A percentile compares a stretch with the other conserved stretches of the same genome.
Evolutionary conservation across 2,888 invertebrate genomes (phyloP).

Genomic region (Trichopria drosophilae): DNA sequence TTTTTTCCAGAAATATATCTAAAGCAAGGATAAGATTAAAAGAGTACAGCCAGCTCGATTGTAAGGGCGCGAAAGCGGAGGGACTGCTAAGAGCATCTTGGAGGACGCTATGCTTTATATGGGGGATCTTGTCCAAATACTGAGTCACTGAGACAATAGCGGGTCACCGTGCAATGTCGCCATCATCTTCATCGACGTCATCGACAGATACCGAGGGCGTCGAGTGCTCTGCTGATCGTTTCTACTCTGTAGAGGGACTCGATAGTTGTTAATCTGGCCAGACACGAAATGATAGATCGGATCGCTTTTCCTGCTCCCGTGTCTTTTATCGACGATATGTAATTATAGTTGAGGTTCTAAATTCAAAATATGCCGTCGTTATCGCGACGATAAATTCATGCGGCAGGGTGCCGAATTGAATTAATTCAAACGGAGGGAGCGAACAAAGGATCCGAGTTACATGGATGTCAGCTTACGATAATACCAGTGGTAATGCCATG

Average conservation of each 20-base stretch:
- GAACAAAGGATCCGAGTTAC: slow-evolving; percentile 21
- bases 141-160: slow-evolving; percentile 55
- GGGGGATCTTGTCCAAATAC: slow-evolving; percentile 52
- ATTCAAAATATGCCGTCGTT: neutral
- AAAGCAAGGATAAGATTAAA: neutral
- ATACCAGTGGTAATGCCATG: slow-evolving; percentile 53
- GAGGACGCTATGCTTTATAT: no score
- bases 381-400: neutral
- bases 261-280: neutral
- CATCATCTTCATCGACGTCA: slow-evolving; percentile 35
- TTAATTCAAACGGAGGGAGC: slow-evolving; percentile 15
- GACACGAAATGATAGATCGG: slow-evolving; percentile 14
- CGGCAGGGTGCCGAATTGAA: slow-evolving; percentile 23
- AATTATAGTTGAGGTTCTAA: neutral
- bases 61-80: neutral
- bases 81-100: no score
- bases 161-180: slow-evolving; percentile 19
- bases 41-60: neutral
- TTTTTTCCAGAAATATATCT: no score
- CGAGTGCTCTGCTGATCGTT: slow-evolving; percentile 38
- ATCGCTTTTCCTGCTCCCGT: no score
- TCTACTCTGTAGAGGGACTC: neutral
- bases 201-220: slow-evolving; percentile 20
- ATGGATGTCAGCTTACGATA: slow-evolving; percentile 55
- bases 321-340: no score